Evolutionary conservation across 2,888 invertebrate genomes (phyloP), one percentile per base, ranked within the genome.

Genomic region (Autographa gamma): DNA sequence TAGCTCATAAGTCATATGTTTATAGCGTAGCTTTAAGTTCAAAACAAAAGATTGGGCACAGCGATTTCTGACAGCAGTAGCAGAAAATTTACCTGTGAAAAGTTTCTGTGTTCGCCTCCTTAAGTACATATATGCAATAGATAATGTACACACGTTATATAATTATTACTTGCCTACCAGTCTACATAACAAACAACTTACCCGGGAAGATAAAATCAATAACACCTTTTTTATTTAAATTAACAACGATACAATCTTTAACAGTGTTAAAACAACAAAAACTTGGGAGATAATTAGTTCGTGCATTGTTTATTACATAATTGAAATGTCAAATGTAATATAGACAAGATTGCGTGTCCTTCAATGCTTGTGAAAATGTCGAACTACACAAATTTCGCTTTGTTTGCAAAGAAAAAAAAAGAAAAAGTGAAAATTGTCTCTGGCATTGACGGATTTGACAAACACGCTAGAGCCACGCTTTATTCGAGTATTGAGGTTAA

Each of bases 381-480:
- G n/a, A 48, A 56, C 54, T 19, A 54, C 54, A 56, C 63, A 64
- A 48, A 16, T 32, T 32, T 32, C 31, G 38, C 25, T 74, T 63
- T 70, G 64, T 31, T 59, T 77, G 76, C 6, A n/a, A 25, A 25
- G 25, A 25, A 25, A 25, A 25, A 25, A 25, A 7, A n/a, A 71
- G 77, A 77, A 77, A 79, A 77, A 76, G 77, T 79, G 80, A 79
- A 77, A 77, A 79, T 76, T 67, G 60, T 76, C 63, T 67, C 16
- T 71, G 79, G 71, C 80, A 68, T 77, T 79, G 81, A 77, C 71
- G 54, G 74, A 77, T 79, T 65, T 63, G 56, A 59, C 48, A 38
- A 16, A 54, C 58, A 48, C 13, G 73, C 62, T 31, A 63, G 64
- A 81, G 63, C 58, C 81, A 81, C 79, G 73, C 31, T 76, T 71